phyloP scores from a whole-genome alignment of 2,797 vertebrate species.

The Rhinogobio ventralis region DNA sequence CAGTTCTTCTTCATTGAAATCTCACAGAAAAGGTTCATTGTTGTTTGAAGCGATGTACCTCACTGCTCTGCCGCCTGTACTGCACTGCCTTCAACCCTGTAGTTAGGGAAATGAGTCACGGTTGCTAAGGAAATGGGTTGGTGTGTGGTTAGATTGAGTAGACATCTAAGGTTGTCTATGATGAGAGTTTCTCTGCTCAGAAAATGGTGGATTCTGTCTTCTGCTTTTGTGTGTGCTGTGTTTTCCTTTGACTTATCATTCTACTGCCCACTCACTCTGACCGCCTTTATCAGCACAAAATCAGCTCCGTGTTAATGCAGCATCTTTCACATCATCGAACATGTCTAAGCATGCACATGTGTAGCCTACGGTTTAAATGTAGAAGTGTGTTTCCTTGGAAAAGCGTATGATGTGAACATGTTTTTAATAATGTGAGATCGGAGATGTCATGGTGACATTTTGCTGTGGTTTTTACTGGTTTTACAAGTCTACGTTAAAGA shows the following conservation, averaged over 20 bases:
- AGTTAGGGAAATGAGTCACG: conserved; percentile 80
- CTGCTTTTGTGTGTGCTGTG: conserved; percentile 16
- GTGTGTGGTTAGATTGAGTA: conserved; percentile 73
- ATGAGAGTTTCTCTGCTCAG: conserved; percentile 52
- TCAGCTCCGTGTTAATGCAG: neutral
- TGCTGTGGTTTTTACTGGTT: neutral
- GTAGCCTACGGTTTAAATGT: neutral
- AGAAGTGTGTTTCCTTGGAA: neutral
- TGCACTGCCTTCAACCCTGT: conserved; percentile 69
- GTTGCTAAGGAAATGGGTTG: conserved; percentile 80
- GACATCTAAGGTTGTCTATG: conserved; percentile 69
- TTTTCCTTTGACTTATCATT: conserved; percentile 19
- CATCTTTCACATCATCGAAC: neutral
- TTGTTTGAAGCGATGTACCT: conserved; percentile 38
- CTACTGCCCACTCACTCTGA: neutral
- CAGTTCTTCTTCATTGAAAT: conserved; percentile 1
- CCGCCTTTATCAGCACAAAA: neutral
- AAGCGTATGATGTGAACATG: neutral
- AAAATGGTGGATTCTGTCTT: conserved; percentile 30
- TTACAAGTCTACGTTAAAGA: neutral
- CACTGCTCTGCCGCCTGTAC: conserved; percentile 61
- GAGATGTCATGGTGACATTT: neutral
- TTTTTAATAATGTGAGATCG: neutral
- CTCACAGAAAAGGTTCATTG: conserved; percentile 28
- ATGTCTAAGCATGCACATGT: neutral